A percentile compares a stretch with the other conserved stretches of the same genome.
These are phyloP conservation scores for Formicarius rufipectus DNA, from an alignment of 2,113 vertebrate species.

Conservation along the genomic window DNA sequence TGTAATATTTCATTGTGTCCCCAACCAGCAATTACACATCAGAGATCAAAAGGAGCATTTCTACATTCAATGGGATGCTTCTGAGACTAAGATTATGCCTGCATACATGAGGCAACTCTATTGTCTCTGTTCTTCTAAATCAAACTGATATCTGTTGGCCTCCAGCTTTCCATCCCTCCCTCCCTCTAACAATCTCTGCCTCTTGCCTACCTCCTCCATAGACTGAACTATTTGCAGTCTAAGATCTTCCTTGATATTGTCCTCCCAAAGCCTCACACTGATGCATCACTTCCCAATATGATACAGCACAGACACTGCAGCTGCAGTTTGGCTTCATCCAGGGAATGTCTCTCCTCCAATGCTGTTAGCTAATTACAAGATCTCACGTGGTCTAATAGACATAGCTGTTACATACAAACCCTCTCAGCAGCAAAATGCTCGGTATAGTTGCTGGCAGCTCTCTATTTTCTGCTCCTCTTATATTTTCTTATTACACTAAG, in stretches of 20 bases:
- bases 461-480: slow-evolving; percentile 62
- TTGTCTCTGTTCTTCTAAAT: neutral
- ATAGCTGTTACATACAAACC: slow-evolving; percentile 48
- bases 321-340: slow-evolving; percentile 45
- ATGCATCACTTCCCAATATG: neutral
- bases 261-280: neutral
- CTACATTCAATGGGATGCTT: neutral
- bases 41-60: neutral
- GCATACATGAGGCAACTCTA: neutral
- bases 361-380: slow-evolving; percentile 59
- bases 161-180: neutral
- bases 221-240: neutral
- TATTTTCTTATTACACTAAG: slow-evolving; percentile 63
- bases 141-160: neutral
- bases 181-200: neutral
- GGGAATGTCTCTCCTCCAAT: slow-evolving; percentile 25
- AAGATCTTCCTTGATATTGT: neutral
- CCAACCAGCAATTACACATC: neutral
- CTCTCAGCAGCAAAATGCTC: slow-evolving; percentile 1
- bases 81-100: neutral
- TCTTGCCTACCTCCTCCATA: slow-evolving; percentile 28
- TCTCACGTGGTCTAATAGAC: slow-evolving; percentile 55
- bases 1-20: neutral
- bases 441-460: slow-evolving; percentile 38
- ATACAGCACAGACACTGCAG: slow-evolving; percentile 11